phyloP scores from a whole-genome alignment of 2,797 vertebrate species.

The Notolabrus celidotus region DNA sequence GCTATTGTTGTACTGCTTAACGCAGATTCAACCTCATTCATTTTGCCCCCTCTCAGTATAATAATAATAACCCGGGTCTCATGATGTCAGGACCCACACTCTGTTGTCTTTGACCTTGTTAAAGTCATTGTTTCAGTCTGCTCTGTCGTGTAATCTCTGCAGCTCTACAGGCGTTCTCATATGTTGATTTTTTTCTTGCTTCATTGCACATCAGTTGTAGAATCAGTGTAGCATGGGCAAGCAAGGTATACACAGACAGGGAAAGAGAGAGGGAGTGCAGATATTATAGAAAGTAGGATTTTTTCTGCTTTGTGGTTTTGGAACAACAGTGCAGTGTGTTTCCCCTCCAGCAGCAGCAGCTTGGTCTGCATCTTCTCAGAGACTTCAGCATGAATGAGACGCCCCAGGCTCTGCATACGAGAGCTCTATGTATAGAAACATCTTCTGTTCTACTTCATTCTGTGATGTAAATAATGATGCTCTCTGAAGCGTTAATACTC shows the following conservation, averaged over 20 bases:
- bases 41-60: background rate
- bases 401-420: background rate
- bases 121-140: background rate
- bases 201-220: background rate
- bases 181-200: background rate
- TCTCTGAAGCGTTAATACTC: slow-evolving; percentile 21
- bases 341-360: slow-evolving; percentile 1
- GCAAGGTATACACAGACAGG: background rate
- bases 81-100: background rate
- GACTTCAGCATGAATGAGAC: background rate
- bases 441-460: slow-evolving; percentile 13
- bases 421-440: slow-evolving; percentile 20
- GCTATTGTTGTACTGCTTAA: too few relatives aligned
- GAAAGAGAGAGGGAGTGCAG: background rate
- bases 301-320: background rate
- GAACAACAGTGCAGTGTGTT: background rate
- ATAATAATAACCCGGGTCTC: background rate
- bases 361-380: background rate
- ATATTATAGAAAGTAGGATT: background rate
- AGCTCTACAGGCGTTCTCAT: background rate
- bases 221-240: background rate
- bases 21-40: background rate
- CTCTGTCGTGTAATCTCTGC: background rate
- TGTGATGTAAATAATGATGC: slow-evolving; percentile 12
- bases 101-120: background rate